Evolutionary conservation across 1,140 invertebrate genomes (phyloP).

Genomic region (Zaprionus camerounensis): DNA sequence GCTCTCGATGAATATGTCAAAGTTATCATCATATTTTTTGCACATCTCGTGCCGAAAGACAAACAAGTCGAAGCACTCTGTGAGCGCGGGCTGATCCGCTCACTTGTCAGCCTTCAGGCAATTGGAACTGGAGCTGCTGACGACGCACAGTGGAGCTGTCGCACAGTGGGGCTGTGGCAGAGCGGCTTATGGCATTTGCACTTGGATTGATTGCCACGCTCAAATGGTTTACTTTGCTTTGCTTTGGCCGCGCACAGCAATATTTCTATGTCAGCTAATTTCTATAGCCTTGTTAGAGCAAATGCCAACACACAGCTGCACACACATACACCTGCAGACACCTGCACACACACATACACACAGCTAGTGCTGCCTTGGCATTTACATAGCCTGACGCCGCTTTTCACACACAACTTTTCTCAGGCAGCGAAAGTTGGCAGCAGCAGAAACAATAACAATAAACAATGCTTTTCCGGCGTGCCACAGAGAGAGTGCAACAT

Average conservation of each 20-base stretch:
- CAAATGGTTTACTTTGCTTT: conserved; percentile 29
- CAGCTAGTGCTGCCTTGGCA: conserved; percentile 9
- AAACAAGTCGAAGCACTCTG: conserved; percentile 38
- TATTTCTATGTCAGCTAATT: conserved; percentile 50
- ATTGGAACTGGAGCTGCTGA: conserved; percentile 5
- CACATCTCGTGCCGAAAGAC: conserved; percentile 16
- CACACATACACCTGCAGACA: conserved; percentile 6
- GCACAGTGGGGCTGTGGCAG: conserved; percentile 6
- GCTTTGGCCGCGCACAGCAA: conserved; percentile 3
- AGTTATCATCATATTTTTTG: conserved; percentile 51
- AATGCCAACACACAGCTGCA: conserved; percentile 31
- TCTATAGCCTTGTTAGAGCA: conserved; percentile 55
- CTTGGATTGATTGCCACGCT: conserved; percentile 44
- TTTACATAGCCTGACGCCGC: conserved; percentile 41
- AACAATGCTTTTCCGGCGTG: conserved; percentile 57
- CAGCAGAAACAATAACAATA: conserved; percentile 36
- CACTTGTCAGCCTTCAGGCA: conserved; percentile 46
- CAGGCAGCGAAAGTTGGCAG: conserved; percentile 55
- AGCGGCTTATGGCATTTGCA: conserved; percentile 31
- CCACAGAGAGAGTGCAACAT: conserved; percentile 49
- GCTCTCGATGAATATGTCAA: conserved; percentile 50
- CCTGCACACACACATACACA: conserved; percentile 5
- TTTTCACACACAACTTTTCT: conserved; percentile 58
- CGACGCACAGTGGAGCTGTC: conserved; percentile 2
- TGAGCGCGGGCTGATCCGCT: conserved; percentile 24